Conservation (phyloP, 2,797 vertebrate species). For the Aratinga solstitialis region DNA sequence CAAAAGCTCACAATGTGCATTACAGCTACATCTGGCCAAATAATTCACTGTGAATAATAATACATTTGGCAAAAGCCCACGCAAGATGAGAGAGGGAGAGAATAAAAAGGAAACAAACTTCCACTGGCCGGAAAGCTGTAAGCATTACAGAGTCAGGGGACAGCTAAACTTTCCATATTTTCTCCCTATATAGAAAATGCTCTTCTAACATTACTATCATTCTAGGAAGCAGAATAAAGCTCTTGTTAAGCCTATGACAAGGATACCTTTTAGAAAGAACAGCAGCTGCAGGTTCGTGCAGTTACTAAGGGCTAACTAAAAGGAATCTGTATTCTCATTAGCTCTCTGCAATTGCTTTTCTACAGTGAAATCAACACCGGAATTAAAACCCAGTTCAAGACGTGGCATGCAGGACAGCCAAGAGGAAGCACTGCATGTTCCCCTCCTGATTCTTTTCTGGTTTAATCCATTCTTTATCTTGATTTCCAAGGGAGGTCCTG, state of each 20-base stretch:
- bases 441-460: background rate
- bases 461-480: background rate
- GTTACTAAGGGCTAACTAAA: background rate
- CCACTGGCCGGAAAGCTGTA: background rate
- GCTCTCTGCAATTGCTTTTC: background rate
- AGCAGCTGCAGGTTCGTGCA: background rate
- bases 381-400: background rate
- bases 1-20: background rate
- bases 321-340: background rate
- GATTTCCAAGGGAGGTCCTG: background rate
- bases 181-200: background rate
- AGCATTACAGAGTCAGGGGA: background rate
- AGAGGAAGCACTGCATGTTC: background rate
- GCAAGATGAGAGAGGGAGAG: background rate
- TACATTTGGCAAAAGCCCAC: background rate
- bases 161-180: background rate
- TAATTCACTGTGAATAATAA: slow-evolving; percentile 13
- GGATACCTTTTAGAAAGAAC: background rate
- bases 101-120: slow-evolving; percentile 19
- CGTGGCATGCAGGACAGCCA: rapidly evolving
- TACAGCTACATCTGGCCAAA: slow-evolving; percentile 52
- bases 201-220: background rate
- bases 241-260: background rate
- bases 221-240: background rate
- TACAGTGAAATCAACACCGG: rapidly evolving